Percentiles rank a stretch among this genome's conserved stretches.
Conservation (phyloP, 2,113 vertebrate species). For the Plotosus lineatus region DNA sequence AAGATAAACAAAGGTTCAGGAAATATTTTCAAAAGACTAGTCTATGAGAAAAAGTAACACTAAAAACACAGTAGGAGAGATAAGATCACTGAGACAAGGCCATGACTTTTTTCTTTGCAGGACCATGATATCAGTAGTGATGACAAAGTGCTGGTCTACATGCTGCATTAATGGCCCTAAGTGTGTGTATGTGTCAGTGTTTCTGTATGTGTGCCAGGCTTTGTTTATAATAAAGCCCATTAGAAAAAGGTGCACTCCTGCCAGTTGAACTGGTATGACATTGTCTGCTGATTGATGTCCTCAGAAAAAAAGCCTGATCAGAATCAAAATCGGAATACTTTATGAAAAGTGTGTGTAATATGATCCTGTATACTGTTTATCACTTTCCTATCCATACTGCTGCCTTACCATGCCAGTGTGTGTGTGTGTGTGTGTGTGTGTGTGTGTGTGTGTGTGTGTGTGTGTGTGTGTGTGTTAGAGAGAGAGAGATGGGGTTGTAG, state of each 20-base stretch:
- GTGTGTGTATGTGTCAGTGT: slow-evolving; percentile 19
- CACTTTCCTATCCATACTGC: slow-evolving; percentile 32
- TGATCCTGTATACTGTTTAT: slow-evolving; percentile 18
- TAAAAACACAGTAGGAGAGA: too few species aligned
- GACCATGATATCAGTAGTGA: too few species aligned
- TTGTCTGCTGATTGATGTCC: slow-evolving; percentile 1
- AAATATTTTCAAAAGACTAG: too few species aligned
- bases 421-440: slow-evolving; percentile 14
- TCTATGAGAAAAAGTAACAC: too few species aligned
- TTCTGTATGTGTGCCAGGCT: slow-evolving; percentile 21
- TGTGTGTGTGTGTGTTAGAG: slow-evolving; percentile 47
- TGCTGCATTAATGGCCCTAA: too few species aligned
- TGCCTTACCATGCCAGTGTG: not conserved
- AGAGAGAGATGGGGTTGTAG: slow-evolving; percentile 12
- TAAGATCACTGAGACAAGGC: too few species aligned
- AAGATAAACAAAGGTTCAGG: too few species aligned
- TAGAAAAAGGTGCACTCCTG: not conserved
- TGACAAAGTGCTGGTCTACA: too few species aligned
- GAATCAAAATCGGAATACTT: too few species aligned
- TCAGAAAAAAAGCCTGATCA: too few species aligned
- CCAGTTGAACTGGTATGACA: slow-evolving; percentile 1
- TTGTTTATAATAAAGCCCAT: slow-evolving; percentile 32
- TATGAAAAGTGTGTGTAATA: not conserved
- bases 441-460: slow-evolving; percentile 42
- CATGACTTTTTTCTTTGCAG: too few species aligned